phyloP scores from a whole-genome alignment of 2,797 vertebrate genomes.

The Protonibea diacanthus region DNA sequence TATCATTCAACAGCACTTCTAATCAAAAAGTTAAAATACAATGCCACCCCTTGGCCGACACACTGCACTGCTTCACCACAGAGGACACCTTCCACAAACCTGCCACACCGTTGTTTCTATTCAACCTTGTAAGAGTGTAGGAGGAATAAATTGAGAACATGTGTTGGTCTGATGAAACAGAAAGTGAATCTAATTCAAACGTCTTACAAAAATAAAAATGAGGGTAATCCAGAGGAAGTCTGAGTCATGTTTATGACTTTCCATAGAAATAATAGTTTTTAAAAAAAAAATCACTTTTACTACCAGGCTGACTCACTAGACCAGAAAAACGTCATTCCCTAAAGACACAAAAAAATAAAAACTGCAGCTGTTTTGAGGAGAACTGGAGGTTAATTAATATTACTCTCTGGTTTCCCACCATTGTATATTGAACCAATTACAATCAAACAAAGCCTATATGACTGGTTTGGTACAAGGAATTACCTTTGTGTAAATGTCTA shows the following conservation, averaged over 20 bases:
- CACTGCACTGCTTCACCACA: not conserved
- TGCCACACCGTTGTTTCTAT: not conserved
- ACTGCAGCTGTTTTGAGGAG: not conserved
- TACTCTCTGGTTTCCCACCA: not conserved
- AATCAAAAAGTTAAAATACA: not conserved
- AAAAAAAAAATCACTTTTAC: no score
- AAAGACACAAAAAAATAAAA: not conserved
- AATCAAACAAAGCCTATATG: constrained; percentile 34
- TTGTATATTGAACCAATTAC: not conserved
- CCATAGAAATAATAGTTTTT: not conserved
- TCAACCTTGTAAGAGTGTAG: not conserved
- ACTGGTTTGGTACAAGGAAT: not conserved
- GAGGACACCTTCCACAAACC: not conserved
- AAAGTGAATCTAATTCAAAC: not conserved
- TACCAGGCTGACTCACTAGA: not conserved
- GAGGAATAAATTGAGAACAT: not conserved
- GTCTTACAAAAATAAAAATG: not conserved
- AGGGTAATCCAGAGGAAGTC: not conserved
- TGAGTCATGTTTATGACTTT: not conserved
- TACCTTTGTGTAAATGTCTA: constrained; percentile 6
- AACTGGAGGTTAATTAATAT: not conserved
- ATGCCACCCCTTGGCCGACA: not conserved
- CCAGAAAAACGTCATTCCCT: no score
- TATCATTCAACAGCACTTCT: not conserved
- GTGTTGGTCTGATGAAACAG: not conserved